These are phyloP conservation scores for Ceratotherium simum DNA, from an alignment of 2,113 vertebrate genomes.

Conservation along the genomic window DNA sequence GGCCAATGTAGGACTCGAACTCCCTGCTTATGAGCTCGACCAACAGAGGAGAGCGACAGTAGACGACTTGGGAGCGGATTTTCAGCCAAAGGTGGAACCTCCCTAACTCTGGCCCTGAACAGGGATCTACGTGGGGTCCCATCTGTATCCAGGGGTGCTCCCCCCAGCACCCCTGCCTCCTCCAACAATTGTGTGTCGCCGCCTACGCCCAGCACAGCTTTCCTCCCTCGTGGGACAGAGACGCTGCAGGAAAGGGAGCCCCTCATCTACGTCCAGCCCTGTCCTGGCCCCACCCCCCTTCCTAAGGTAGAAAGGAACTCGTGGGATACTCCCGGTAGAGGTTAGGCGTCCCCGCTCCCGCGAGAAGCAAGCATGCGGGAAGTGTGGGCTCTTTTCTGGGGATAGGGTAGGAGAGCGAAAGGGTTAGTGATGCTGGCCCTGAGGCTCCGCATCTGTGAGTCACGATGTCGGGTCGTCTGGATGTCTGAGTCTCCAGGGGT, in stretches of 20 bases:
- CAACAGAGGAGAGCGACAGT: not conserved
- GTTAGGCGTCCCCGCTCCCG: not conserved
- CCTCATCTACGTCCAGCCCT: not conserved
- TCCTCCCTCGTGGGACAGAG: not conserved
- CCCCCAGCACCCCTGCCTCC: no score
- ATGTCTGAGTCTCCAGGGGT: not conserved
- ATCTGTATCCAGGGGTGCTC: not conserved
- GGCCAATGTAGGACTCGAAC: not conserved
- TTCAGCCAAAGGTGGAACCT: not conserved
- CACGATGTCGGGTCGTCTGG: not conserved
- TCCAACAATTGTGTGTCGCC: no score
- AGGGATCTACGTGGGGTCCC: not conserved
- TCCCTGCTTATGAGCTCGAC: not conserved
- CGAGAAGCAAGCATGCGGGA: not conserved
- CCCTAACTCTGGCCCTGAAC: not conserved
- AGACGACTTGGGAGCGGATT: not conserved
- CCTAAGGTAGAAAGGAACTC: not conserved
- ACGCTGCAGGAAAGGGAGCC: not conserved
- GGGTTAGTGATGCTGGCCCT: rapidly evolving
- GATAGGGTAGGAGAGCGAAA: not conserved
- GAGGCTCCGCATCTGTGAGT: not conserved
- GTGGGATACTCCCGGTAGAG: rapidly evolving
- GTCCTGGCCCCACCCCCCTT: not conserved
- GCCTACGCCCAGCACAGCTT: rapidly evolving
- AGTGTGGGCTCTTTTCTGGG: not conserved